A percentile compares a stretch with the other conserved stretches of the same genome.
Conservation (phyloP, 2,797 vertebrate genomes). For the Gymnoscopelus braueri region DNA sequence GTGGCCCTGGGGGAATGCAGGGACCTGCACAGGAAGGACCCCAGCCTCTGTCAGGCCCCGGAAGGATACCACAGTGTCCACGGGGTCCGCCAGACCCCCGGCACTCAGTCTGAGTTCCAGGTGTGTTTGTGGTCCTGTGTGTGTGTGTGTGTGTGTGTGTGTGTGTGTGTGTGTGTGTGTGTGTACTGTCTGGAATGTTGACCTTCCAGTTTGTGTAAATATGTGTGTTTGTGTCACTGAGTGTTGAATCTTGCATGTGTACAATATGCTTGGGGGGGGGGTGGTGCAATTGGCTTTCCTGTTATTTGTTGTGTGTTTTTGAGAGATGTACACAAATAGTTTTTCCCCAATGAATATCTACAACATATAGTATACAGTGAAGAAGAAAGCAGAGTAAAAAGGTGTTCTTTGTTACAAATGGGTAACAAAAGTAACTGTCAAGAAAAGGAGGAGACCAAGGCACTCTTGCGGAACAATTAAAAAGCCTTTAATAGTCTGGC, state of each 20-base stretch:
- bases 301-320: too few species aligned
- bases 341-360: too few species aligned
- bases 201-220: not conserved
- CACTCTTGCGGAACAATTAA: too few species aligned
- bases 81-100: slow-evolving; percentile 65
- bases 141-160: not conserved
- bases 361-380: too few species aligned
- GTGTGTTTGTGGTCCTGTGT: slow-evolving; percentile 59
- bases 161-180: not conserved
- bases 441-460: too few species aligned
- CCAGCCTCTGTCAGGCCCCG: slow-evolving; percentile 77
- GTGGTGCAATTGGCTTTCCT: too few species aligned
- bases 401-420: too few species aligned
- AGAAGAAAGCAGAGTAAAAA: too few species aligned
- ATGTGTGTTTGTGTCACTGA: not conserved
- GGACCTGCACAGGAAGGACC: slow-evolving; percentile 68
- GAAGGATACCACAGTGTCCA: slow-evolving; percentile 84
- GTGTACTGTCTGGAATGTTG: not conserved
- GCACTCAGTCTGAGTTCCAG: slow-evolving; percentile 80
- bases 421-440: too few species aligned
- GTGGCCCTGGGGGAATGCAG: slow-evolving; percentile 84
- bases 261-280: too few species aligned
- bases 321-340: too few species aligned
- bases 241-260: not conserved
- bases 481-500: too few species aligned